Conservation (phyloP, 1,140 invertebrate species). For the Prorops nasuta region DNA sequence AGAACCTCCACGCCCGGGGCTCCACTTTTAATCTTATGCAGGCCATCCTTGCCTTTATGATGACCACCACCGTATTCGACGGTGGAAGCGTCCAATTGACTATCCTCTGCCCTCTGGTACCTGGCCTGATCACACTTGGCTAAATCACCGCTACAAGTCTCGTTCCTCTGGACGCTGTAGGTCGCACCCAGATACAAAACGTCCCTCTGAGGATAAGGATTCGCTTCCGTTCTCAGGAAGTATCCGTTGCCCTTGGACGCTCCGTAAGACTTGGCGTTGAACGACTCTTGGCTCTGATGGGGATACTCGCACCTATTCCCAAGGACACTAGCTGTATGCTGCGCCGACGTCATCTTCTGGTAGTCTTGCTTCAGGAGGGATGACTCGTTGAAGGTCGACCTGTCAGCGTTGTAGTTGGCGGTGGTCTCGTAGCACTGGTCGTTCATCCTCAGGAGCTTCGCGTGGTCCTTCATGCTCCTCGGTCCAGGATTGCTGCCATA, state of each 20-base stretch:
- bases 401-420: background rate
- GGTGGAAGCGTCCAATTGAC: constrained; percentile 19
- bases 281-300: constrained; percentile 19
- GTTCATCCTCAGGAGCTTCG: constrained; percentile 34
- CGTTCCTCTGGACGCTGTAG: constrained; percentile 26
- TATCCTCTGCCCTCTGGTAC: constrained; percentile 21
- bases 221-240: constrained; percentile 25
- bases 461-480: constrained; percentile 23
- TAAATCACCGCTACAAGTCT: constrained; percentile 5
- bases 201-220: constrained; percentile 23
- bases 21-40: constrained; percentile 46
- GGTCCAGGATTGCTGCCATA: constrained; percentile 5
- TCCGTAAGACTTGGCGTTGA: constrained; percentile 6
- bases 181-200: constrained; percentile 23
- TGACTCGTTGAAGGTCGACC: background rate
- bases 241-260: constrained; percentile 17
- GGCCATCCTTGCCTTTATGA: constrained; percentile 32
- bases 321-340: too few species aligned
- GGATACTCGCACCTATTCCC: background rate
- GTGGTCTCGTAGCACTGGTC: constrained; percentile 17
- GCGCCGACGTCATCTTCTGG: background rate
- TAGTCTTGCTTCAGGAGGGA: background rate
- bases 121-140: constrained; percentile 18
- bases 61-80: constrained; percentile 18
- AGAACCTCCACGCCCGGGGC: constrained; percentile 62